Conservation (phyloP, 2,113 vertebrate genomes). For the Thermophis baileyi region DNA sequence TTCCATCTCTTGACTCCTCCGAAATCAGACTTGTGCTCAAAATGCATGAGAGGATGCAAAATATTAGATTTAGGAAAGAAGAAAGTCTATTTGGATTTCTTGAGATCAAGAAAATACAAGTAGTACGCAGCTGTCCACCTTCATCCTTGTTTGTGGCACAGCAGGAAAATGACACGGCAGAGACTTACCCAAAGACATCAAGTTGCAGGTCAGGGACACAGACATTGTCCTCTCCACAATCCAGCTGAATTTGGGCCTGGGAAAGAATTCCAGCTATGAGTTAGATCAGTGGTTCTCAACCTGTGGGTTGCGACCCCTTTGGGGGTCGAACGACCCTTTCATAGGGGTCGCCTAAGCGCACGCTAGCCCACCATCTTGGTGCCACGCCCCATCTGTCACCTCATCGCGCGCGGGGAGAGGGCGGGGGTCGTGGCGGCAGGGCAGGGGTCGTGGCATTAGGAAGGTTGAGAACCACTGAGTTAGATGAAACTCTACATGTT, state of each 20-base stretch:
- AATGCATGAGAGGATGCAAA: background rate
- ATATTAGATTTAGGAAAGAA: background rate
- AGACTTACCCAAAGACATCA: conserved; percentile 79
- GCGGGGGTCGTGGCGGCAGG: too few species aligned
- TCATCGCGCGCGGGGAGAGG: too few species aligned
- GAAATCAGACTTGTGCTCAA: background rate
- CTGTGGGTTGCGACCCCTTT: too few species aligned
- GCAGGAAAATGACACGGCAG: background rate
- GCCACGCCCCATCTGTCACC: too few species aligned
- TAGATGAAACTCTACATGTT: background rate
- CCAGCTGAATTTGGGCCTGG: conserved; percentile 87
- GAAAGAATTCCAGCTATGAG: background rate
- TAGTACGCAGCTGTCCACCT: background rate
- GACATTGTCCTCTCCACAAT: conserved; percentile 92
- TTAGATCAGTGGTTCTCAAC: too few species aligned
- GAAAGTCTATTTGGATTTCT: background rate
- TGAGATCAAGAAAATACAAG: background rate
- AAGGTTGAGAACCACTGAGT: too few species aligned
- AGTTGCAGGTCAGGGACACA: conserved; percentile 90
- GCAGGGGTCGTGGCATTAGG: too few species aligned
- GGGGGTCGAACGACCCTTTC: too few species aligned
- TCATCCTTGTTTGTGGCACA: background rate
- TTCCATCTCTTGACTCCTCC: background rate
- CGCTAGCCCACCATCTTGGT: too few species aligned
- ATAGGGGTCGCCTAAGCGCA: too few species aligned